Conservation (phyloP, 2,888 invertebrate species). For the Habrosyne pyritoides region DNA sequence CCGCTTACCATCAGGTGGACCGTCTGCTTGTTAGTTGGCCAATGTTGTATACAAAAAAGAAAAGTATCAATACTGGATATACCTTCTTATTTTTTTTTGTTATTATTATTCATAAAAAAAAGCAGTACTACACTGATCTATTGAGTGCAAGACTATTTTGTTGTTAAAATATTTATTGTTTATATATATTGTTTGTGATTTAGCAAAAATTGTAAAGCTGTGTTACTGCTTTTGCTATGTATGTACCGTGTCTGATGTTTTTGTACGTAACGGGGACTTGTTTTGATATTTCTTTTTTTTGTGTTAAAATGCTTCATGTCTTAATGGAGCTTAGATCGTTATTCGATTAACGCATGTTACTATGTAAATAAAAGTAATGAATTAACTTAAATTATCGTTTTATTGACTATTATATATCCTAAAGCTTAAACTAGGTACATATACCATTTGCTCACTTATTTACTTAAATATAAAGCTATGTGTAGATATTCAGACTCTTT, state of each 20-base stretch:
- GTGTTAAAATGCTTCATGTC: slow-evolving; percentile 26
- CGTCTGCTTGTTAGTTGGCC: too few species aligned
- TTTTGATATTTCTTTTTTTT: slow-evolving; percentile 9
- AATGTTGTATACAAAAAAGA: too few species aligned
- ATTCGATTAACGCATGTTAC: slow-evolving; percentile 44
- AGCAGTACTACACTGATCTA: too few species aligned
- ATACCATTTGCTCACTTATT: neutral
- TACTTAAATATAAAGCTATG: neutral
- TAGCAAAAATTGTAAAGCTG: neutral
- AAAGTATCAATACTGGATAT: too few species aligned
- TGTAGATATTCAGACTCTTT: too few species aligned
- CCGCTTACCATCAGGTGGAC: too few species aligned
- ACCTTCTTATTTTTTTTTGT: too few species aligned
- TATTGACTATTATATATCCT: neutral
- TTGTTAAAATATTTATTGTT: too few species aligned
- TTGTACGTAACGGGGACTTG: slow-evolving; percentile 8
- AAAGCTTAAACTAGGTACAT: neutral
- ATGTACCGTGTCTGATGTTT: neutral
- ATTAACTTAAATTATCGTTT: slow-evolving; percentile 26
- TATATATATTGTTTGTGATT: too few species aligned
- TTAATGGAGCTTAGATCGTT: slow-evolving; percentile 31
- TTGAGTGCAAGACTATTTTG: too few species aligned
- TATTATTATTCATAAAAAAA: too few species aligned
- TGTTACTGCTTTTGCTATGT: neutral
- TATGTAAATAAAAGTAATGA: slow-evolving; percentile 67